Evolutionary conservation across 2,797 vertebrate genomes (phyloP).

Genomic region (Lacerta viridis): DNA sequence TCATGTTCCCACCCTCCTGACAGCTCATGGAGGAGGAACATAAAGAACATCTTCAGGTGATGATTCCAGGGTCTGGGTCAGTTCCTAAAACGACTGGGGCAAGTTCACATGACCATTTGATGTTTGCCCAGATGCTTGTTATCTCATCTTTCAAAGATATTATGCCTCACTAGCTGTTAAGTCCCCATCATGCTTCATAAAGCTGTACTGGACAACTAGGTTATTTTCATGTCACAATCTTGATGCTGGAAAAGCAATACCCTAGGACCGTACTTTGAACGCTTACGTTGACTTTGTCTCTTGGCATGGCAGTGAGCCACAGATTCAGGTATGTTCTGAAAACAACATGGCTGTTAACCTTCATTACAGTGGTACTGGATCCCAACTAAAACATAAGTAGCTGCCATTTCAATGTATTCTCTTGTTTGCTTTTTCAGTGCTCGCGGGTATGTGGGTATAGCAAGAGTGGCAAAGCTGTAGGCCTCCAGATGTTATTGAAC

Average conservation of each 20-base stretch:
- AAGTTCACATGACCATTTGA: slow-evolving; percentile 8
- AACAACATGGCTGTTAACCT: not conserved
- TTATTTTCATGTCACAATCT: not conserved
- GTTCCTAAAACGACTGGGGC: not conserved
- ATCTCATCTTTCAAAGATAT: not conserved
- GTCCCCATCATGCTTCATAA: not conserved
- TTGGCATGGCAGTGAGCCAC: not conserved
- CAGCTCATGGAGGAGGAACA: too few relatives aligned
- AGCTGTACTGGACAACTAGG: not conserved
- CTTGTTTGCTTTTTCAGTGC: not conserved
- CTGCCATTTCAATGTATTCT: not conserved
- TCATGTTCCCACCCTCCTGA: too few relatives aligned
- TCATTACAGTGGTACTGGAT: not conserved
- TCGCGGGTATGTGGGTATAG: not conserved
- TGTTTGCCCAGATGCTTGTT: not conserved
- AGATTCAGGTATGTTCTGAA: not conserved
- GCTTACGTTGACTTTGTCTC: not conserved
- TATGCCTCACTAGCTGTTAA: slow-evolving; percentile 7
- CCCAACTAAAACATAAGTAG: not conserved
- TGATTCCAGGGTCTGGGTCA: too few relatives aligned
- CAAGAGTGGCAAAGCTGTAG: not conserved
- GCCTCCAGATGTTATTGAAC: not conserved
- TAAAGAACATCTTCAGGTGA: too few relatives aligned
- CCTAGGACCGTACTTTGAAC: not conserved
- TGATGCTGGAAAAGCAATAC: not conserved